phyloP scores from a whole-genome alignment of 2,888 invertebrate species.

The Hyposoter didymator region DNA sequence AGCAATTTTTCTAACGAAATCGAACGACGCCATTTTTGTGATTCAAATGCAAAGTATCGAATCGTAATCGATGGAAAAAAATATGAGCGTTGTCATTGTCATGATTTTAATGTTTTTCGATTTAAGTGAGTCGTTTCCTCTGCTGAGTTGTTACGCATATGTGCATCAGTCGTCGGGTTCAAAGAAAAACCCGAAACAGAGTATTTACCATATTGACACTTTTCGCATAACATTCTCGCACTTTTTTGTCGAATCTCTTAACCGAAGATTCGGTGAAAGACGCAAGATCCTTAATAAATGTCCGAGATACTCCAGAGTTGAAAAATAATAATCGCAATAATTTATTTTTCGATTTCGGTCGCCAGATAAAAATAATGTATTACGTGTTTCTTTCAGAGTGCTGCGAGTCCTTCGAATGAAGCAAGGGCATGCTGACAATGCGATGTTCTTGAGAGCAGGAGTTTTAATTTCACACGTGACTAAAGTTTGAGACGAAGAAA shows the following conservation, averaged over 20 bases:
- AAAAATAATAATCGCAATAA: conserved; percentile 13
- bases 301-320: neutral
- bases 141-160: neutral
- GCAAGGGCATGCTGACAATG: conserved; percentile 17
- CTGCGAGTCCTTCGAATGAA: neutral
- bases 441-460: conserved; percentile 13
- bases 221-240: neutral
- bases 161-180: too few relatives aligned
- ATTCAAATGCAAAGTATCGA: too few relatives aligned
- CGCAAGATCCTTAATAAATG: neutral
- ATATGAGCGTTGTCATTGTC: neutral
- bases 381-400: conserved; percentile 32
- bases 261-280: neutral
- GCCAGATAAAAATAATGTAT: conserved; percentile 8
- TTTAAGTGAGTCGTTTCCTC: neutral
- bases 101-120: neutral
- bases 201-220: neutral
- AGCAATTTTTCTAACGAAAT: neutral
- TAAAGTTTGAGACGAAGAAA: conserved; percentile 21
- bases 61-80: neutral
- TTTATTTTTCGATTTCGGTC: conserved; percentile 25
- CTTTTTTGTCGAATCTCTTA: neutral
- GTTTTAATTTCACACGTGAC: conserved; percentile 44
- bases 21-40: neutral
- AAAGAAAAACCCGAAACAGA: neutral